phyloP scores from a whole-genome alignment of 2,888 invertebrate genomes.

The Ypsolopha scabrella region DNA sequence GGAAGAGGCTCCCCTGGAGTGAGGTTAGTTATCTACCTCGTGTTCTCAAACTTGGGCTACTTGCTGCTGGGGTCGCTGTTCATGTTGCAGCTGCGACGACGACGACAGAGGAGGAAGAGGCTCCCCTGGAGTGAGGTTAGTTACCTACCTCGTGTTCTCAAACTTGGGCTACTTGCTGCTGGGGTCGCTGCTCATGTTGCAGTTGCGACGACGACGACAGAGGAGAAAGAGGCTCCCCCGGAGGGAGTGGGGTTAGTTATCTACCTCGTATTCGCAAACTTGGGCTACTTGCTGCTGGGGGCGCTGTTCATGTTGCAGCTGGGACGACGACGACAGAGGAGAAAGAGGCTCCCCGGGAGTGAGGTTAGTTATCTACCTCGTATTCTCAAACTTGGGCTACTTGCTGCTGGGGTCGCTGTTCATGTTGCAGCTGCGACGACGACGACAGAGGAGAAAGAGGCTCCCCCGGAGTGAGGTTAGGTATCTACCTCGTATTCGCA shows the following conservation, averaged over 20 bases:
- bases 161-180: slow-evolving; percentile 87
- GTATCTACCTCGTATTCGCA: slow-evolving; percentile 85
- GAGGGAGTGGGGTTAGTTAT: no score
- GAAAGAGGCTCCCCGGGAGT: neutral
- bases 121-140: slow-evolving; percentile 4
- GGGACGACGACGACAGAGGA: slow-evolving; percentile 27
- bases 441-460: slow-evolving; percentile 15
- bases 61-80: slow-evolving; percentile 84
- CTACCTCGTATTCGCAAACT: slow-evolving; percentile 89
- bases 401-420: slow-evolving; percentile 84
- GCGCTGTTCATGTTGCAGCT: slow-evolving; percentile 82
- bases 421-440: slow-evolving; percentile 73
- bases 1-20: slow-evolving; percentile 1
- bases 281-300: slow-evolving; percentile 86
- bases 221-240: slow-evolving; percentile 8
- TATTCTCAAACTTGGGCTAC: slow-evolving; percentile 89
- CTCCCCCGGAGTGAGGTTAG: slow-evolving; percentile 5
- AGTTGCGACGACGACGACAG: slow-evolving; percentile 60
- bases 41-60: slow-evolving; percentile 88
- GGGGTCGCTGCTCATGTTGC: slow-evolving; percentile 81
- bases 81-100: slow-evolving; percentile 73
- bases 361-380: slow-evolving; percentile 75
- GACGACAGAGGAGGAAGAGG: slow-evolving; percentile 15
- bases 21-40: slow-evolving; percentile 84
- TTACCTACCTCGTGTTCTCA: slow-evolving; percentile 79